These are phyloP conservation scores for Sphaerophoria taeniata DNA, from an alignment of 2,888 invertebrate species.

Conservation along the genomic window DNA sequence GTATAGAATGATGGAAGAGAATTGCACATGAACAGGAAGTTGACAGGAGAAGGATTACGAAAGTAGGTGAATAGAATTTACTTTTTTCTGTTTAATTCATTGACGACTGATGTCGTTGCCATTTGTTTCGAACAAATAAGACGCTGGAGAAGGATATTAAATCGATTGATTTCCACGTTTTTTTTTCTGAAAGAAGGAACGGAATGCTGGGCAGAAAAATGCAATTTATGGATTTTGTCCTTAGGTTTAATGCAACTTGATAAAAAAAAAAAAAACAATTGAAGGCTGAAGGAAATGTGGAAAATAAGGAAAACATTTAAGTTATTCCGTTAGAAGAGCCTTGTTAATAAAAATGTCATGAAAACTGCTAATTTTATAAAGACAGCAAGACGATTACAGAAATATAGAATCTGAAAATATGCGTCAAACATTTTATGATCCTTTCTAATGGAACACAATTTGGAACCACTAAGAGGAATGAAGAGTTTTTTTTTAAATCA, in stretches of 20 bases:
- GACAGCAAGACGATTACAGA: too few species aligned
- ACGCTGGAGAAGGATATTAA: conserved; percentile 12
- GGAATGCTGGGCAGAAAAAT: neutral
- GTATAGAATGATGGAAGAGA: neutral
- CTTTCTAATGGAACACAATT: too few species aligned
- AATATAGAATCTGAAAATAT: too few species aligned
- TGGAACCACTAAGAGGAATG: too few species aligned
- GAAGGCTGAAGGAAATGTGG: neutral
- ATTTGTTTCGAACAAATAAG: neutral
- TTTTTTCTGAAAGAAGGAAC: neutral
- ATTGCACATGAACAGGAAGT: conserved; percentile 14
- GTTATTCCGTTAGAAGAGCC: too few species aligned
- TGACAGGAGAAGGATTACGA: conserved; percentile 55
- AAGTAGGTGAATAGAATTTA: conserved; percentile 54
- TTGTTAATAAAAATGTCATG: too few species aligned
- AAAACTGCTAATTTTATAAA: too few species aligned
- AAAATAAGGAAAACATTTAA: too few species aligned
- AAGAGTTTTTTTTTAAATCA: too few species aligned
- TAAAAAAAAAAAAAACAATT: neutral
- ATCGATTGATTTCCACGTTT: conserved; percentile 28
- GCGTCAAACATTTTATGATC: too few species aligned
- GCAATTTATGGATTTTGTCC: conserved; percentile 51
- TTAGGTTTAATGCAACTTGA: conserved; percentile 25
- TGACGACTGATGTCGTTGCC: neutral
- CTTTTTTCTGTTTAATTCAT: neutral